Percentiles rank a stretch among this genome's conserved stretches.
Evolutionary conservation across 2,888 invertebrate species (phyloP).

Genomic region (Acronicta psi): DNA sequence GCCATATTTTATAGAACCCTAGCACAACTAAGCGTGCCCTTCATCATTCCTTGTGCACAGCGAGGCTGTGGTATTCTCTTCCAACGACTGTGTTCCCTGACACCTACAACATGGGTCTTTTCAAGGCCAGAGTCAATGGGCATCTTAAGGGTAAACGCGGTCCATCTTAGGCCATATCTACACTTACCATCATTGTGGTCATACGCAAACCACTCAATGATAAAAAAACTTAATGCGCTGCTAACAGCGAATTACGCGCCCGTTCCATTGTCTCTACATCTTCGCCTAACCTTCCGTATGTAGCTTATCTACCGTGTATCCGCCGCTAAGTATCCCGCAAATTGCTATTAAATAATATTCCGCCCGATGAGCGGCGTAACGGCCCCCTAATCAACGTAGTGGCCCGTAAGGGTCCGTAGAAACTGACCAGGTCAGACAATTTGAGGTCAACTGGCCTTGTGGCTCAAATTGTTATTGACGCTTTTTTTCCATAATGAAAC

Average conservation of each 20-base stretch:
- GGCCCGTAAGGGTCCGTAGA: slow-evolving; percentile 29
- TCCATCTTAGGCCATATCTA: no score
- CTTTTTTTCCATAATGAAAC: slow-evolving; percentile 11
- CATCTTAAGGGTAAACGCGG: no score
- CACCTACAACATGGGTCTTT: no score
- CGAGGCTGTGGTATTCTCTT: no score
- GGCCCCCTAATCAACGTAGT: slow-evolving; percentile 37
- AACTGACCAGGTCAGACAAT: slow-evolving; percentile 31
- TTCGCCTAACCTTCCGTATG: slow-evolving; percentile 12
- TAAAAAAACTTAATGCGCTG: no score
- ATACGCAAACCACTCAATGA: no score
- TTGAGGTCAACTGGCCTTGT: slow-evolving; percentile 9
- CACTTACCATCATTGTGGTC: no score
- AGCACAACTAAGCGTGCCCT: no score
- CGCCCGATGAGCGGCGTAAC: slow-evolving; percentile 51
- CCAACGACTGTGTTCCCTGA: no score
- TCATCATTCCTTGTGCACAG: no score
- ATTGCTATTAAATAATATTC: slow-evolving; percentile 71
- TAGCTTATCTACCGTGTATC: slow-evolving; percentile 59
- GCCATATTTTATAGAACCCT: no score
- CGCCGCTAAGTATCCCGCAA: slow-evolving; percentile 63
- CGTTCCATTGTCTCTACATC: slow-evolving; percentile 25
- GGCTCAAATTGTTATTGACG: background rate
- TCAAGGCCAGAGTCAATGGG: no score
- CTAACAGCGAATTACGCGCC: background rate